A percentile compares a stretch with the other conserved stretches of the same genome.
Conservation (phyloP, 2,113 vertebrate genomes). For the Phalacrocorax aristotelis region DNA sequence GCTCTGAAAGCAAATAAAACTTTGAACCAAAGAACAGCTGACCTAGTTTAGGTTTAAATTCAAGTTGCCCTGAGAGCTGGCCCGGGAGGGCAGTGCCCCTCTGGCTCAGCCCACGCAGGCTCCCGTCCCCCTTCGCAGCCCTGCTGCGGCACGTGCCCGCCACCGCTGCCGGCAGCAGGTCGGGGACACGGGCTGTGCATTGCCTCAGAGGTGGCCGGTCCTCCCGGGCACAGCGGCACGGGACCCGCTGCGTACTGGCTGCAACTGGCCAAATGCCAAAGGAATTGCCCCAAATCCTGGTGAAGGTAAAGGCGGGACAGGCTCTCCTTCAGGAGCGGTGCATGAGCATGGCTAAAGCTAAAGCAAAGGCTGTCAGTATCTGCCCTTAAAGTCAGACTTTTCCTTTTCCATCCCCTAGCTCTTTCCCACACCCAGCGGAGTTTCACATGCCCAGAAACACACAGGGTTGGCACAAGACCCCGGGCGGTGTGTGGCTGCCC, state of each 20-base stretch:
- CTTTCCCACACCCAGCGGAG: accelerated
- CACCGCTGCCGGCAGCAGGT: too few relatives aligned
- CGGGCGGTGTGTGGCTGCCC: not conserved
- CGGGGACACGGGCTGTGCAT: not conserved
- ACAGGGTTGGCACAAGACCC: accelerated
- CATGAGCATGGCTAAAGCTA: not conserved
- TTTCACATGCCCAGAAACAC: accelerated
- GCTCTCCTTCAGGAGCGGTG: not conserved
- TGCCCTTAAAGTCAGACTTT: not conserved
- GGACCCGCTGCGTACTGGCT: not conserved
- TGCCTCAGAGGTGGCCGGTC: not conserved
- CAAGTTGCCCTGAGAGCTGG: not conserved
- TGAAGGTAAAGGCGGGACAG: not conserved
- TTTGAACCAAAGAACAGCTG: not conserved
- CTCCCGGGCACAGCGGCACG: not conserved
- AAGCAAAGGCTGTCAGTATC: not conserved
- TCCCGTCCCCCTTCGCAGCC: not conserved
- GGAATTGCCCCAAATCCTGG: not conserved
- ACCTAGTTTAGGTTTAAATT: not conserved
- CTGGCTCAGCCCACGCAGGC: not conserved
- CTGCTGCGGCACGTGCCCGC: accelerated
- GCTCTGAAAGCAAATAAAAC: not conserved
- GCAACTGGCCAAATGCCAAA: not conserved
- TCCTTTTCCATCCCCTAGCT: not conserved
- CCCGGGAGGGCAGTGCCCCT: not conserved